These are phyloP conservation scores for Thereva unica DNA, from an alignment of 2,888 invertebrate species.

Conservation along the genomic window DNA sequence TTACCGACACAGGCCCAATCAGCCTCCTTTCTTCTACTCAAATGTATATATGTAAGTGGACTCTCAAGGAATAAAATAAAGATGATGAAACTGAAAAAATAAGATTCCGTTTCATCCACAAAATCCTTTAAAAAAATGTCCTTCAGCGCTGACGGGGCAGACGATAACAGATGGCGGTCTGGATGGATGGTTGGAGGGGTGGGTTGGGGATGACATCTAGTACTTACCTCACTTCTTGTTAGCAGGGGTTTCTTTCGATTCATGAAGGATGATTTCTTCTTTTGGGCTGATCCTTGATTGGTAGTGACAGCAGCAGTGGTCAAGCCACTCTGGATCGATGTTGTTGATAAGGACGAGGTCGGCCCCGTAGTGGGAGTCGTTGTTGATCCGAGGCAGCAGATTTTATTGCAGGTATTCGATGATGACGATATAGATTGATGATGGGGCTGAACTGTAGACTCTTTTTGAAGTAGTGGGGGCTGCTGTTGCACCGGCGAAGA, in stretches of 20 bases:
- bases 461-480: conserved; percentile 29
- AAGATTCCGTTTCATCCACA: too few relatives aligned
- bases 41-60: too few relatives aligned
- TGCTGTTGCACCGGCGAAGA: conserved; percentile 29
- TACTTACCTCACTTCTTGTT: conserved; percentile 60
- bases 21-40: too few relatives aligned
- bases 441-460: conserved; percentile 29
- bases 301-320: conserved; percentile 13
- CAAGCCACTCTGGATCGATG: conserved; percentile 26
- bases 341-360: conserved; percentile 33
- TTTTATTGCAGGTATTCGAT: conserved; percentile 45
- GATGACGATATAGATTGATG: conserved; percentile 38
- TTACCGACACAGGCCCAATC: too few relatives aligned
- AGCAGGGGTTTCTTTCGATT: conserved; percentile 55
- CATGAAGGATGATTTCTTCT: conserved; percentile 55
- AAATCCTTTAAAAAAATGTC: too few relatives aligned
- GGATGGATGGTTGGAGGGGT: too few relatives aligned
- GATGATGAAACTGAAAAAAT: too few relatives aligned
- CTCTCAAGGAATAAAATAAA: too few relatives aligned
- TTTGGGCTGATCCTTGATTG: conserved; percentile 37
- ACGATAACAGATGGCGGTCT: too few relatives aligned
- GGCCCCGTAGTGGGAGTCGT: conserved; percentile 34
- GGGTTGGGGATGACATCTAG: too few relatives aligned
- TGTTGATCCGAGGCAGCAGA: conserved; percentile 45
- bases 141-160: too few relatives aligned